A percentile compares a stretch with the other conserved stretches of the same genome.
These are phyloP conservation scores for Pedetes capensis DNA, from an alignment of 2,113 vertebrate species.

Conservation along the genomic window DNA sequence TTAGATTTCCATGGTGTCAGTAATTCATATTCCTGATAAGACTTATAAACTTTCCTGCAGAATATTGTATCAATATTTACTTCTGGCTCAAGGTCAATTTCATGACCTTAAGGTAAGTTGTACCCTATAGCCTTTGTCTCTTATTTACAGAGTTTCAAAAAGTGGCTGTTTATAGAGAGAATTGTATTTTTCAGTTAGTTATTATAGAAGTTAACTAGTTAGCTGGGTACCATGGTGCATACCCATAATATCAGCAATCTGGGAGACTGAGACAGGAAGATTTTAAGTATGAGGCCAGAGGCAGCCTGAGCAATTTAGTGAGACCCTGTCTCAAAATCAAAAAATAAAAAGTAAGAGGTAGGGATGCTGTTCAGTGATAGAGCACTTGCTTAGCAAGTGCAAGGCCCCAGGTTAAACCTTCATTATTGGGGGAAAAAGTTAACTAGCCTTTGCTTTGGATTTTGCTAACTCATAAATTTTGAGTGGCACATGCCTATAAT, in stretches of 20 bases:
- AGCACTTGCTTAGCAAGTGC: no score
- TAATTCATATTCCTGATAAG: conserved; percentile 94
- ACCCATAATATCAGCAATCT: no score
- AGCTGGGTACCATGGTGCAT: no score
- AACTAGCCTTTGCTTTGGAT: not conserved
- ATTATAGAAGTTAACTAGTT: not conserved
- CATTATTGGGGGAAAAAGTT: no score
- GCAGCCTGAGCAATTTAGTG: no score
- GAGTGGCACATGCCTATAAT: conserved; percentile 18
- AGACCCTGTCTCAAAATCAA: no score
- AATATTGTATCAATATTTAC: conserved; percentile 93
- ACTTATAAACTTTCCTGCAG: conserved; percentile 90
- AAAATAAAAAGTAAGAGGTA: no score
- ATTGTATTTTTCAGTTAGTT: conserved; percentile 43
- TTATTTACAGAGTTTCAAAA: conserved; percentile 56
- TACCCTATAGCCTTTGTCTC: not conserved
- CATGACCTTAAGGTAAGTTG: conserved; percentile 93
- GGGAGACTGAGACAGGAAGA: no score
- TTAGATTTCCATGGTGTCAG: conserved; percentile 91
- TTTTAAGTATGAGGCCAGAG: no score
- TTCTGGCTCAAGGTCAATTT: conserved; percentile 92
- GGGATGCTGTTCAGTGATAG: no score
- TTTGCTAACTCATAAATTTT: conserved; percentile 35
- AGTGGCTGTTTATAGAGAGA: conserved; percentile 38
- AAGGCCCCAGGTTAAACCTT: no score